Evolutionary conservation across 35 echinoderm and acorn worm genomes (phyloP).

Genomic region (Heliocidaris tuberculata): DNA sequence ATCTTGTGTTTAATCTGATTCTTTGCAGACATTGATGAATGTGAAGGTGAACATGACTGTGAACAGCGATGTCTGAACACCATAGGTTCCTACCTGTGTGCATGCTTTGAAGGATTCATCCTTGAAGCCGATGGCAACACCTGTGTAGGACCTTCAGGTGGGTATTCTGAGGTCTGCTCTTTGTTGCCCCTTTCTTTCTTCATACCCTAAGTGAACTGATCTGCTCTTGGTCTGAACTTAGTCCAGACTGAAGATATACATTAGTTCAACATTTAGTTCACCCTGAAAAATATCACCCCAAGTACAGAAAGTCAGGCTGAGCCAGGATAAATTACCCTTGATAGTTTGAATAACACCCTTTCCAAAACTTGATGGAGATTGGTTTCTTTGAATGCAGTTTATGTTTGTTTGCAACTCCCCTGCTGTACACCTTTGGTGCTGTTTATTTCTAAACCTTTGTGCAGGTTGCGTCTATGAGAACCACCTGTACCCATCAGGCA

Average conservation of each 20-base stretch:
- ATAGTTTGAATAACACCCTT: too few species aligned
- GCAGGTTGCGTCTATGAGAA: conserved; percentile 57
- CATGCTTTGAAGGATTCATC: conserved; percentile 74
- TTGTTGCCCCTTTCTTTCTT: too few species aligned
- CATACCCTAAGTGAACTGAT: too few species aligned
- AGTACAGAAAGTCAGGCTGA: too few species aligned
- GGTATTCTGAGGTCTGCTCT: background rate
- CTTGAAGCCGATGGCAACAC: conserved; percentile 65
- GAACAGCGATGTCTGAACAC: conserved; percentile 83
- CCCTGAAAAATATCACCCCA: too few species aligned
- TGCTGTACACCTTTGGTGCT: background rate
- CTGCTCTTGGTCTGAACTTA: too few species aligned
- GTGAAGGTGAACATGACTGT: conserved; percentile 67
- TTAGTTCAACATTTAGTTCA: too few species aligned
- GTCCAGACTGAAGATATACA: too few species aligned
- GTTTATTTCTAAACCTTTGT: background rate
- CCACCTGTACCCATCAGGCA: conserved; percentile 62
- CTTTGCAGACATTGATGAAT: conserved; percentile 84
- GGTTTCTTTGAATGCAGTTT: too few species aligned
- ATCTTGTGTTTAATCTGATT: background rate
- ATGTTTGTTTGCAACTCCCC: too few species aligned
- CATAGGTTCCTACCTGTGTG: conserved; percentile 80
- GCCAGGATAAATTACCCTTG: too few species aligned
- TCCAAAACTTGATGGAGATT: too few species aligned
- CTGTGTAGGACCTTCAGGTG: conserved; percentile 80